phyloP scores from a whole-genome alignment of 2,113 vertebrate genomes.

The Cathartes aura region DNA sequence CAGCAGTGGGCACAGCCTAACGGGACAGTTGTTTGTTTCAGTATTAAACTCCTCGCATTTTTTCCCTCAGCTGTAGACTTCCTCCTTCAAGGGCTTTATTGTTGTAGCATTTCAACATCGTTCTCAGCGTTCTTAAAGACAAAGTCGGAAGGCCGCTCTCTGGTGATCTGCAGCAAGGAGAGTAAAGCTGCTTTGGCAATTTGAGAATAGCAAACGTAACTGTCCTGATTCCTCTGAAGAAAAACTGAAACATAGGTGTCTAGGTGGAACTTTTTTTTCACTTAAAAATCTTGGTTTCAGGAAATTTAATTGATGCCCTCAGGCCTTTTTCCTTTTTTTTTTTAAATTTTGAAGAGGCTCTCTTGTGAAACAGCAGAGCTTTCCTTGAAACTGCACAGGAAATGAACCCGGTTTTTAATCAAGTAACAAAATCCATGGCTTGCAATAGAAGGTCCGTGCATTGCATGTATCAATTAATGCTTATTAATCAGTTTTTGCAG shows the following conservation, averaged over 20 bases:
- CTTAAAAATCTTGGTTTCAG: slow-evolving; percentile 13
- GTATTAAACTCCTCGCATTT: not conserved
- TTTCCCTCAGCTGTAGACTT: slow-evolving; percentile 25
- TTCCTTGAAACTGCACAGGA: slow-evolving; percentile 9
- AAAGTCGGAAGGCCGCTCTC: slow-evolving; percentile 12
- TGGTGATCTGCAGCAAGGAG: not conserved
- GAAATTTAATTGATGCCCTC: not conserved
- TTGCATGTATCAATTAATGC: slow-evolving; percentile 45
- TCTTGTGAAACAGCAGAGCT: slow-evolving; percentile 18
- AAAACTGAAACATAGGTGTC: slow-evolving; percentile 54
- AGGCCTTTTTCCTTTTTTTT: not conserved
- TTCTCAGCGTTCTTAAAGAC: slow-evolving; percentile 78
- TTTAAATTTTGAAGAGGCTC: not conserved
- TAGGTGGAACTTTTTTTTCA: slow-evolving; percentile 12
- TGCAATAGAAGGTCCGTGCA: not conserved
- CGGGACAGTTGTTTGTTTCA: not conserved
- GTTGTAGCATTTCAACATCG: slow-evolving; percentile 36
- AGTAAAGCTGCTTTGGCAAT: not conserved
- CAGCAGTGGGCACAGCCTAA: slow-evolving; percentile 1
- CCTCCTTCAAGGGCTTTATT: slow-evolving; percentile 51
- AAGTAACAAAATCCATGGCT: not conserved
- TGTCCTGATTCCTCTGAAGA: slow-evolving; percentile 34
- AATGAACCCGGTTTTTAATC: not conserved
- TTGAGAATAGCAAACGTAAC: slow-evolving; percentile 3
- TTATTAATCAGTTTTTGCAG: slow-evolving; percentile 55